phyloP scores from a whole-genome alignment of 2,113 vertebrate genomes.

The Oryzias javanicus region DNA sequence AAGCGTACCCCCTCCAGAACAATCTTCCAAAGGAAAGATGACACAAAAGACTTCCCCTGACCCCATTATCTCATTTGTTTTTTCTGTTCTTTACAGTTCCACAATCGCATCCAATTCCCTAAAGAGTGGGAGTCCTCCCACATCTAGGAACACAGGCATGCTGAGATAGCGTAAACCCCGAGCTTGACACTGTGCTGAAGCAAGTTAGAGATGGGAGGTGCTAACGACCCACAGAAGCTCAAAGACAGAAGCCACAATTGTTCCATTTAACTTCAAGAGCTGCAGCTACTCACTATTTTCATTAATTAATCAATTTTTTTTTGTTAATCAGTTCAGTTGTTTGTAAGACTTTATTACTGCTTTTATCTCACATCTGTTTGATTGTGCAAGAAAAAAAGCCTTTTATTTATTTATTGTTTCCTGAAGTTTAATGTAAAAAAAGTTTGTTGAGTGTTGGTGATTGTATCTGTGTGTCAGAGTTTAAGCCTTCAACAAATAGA shows the following conservation, averaged over 20 bases:
- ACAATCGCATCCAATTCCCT: slow-evolving; percentile 22
- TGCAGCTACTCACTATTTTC: no score
- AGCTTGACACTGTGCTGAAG: slow-evolving; percentile 6
- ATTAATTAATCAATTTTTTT: no score
- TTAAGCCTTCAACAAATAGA: no score
- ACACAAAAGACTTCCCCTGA: slow-evolving; percentile 36
- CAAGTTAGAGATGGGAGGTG: slow-evolving; percentile 8
- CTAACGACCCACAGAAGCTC: slow-evolving; percentile 29
- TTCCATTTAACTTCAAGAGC: slow-evolving; percentile 45
- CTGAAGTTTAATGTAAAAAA: no score
- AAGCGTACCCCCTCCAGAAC: slow-evolving; percentile 17
- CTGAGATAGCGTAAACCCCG: slow-evolving; percentile 20
- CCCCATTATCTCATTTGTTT: slow-evolving; percentile 40
- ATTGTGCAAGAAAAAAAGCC: no score
- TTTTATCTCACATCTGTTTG: no score
- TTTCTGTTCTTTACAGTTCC: slow-evolving; percentile 31
- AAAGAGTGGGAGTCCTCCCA: slow-evolving; percentile 30
- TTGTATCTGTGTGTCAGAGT: no score
- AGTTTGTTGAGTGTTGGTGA: no score
- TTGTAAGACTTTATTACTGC: no score
- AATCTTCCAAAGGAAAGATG: slow-evolving; percentile 30
- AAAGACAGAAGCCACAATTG: slow-evolving; percentile 41
- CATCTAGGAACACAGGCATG: slow-evolving; percentile 29
- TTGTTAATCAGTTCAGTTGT: no score
- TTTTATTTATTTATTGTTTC: no score